Percentiles rank a stretch among this genome's conserved stretches.
phyloP scores from a whole-genome alignment of 2,113 vertebrate species.

The Urocitellus parryii region DNA sequence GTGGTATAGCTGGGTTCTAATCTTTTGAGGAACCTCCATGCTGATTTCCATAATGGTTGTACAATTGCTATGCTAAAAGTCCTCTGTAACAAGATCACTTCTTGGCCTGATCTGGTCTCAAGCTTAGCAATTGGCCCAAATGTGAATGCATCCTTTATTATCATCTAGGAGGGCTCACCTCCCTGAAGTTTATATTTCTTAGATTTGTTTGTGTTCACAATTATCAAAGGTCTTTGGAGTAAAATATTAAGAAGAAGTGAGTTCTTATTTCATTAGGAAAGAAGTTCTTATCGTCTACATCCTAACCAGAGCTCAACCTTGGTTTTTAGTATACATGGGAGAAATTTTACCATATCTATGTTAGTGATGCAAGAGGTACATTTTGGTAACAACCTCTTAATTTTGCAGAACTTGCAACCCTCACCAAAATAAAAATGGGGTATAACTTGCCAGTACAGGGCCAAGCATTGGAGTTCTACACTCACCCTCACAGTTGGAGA shows the following conservation, averaged over 20 bases:
- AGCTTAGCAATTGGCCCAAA: neutral
- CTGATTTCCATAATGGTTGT: neutral
- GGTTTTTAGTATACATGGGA: neutral
- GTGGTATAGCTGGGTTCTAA: neutral
- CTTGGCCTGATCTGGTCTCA: neutral
- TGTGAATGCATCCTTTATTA: neutral
- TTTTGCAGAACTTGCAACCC: neutral
- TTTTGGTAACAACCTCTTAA: neutral
- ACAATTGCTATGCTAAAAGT: too few relatives aligned
- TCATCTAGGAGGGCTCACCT: neutral
- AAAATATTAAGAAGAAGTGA: neutral
- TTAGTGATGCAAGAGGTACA: too few relatives aligned
- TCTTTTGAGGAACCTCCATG: neutral
- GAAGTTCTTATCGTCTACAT: neutral
- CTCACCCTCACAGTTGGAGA: neutral
- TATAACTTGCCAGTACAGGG: neutral
- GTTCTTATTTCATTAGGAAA: neutral
- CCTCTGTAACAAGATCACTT: neutral
- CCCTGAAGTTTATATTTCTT: neutral
- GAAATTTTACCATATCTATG: neutral
- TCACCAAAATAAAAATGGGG: too few relatives aligned
- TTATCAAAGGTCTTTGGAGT: neutral
- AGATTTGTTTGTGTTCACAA: neutral
- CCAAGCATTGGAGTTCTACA: too few relatives aligned
- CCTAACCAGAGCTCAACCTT: neutral